Evolutionary conservation across 64 coral and sea anemone genomes (phyloP), one percentile per base, ranked within the genome.

Genomic region (Dendronephthya gigantea): DNA sequence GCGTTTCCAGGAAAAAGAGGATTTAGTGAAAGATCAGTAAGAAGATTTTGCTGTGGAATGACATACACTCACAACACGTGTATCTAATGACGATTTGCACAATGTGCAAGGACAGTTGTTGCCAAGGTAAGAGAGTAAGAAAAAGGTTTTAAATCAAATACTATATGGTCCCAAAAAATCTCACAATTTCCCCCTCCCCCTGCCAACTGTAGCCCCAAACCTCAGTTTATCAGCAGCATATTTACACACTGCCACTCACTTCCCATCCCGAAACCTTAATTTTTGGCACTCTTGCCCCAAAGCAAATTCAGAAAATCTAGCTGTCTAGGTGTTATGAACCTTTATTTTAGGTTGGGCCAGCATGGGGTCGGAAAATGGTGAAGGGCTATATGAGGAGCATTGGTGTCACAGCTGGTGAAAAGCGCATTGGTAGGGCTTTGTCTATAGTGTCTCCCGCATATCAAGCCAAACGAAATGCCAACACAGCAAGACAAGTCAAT

Each of bases 61-160:
- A 37, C n/a, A 89, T 89, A 65, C 81, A 89, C 35, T 28, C 40
- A 12, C 88, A 83, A 65, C 83, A 83, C 79, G 50, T 52, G 23
- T 89, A 35, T 68, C 88, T 27, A 89, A 83, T 83, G 79, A 89
- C n/a, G 35, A 89, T 45, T 35, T 89, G 34, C 59, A 69, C 81
- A 59, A 56, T 89, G 88, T 40, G 48, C 51, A 9, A 83, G 45
- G 81, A 52, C 83, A 65, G 50, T 83, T 25, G 50, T 83, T 68
- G 48, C 88, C 68, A 51, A 82, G 50, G 68, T 88, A 69, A 25
- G 58, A n/a, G n/a, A n/a, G n/a, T n/a, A n/a, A n/a, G n/a, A n/a
- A n/a, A n/a, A n/a, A 50, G 17, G 50, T 52, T 16, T 62, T 17
- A 23, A 9, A 62, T 62, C 25, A 62, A 62, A 62, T 62, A 1